phyloP scores from a whole-genome alignment of 2,888 invertebrate genomes.

The Pandemis cinnamomeana region DNA sequence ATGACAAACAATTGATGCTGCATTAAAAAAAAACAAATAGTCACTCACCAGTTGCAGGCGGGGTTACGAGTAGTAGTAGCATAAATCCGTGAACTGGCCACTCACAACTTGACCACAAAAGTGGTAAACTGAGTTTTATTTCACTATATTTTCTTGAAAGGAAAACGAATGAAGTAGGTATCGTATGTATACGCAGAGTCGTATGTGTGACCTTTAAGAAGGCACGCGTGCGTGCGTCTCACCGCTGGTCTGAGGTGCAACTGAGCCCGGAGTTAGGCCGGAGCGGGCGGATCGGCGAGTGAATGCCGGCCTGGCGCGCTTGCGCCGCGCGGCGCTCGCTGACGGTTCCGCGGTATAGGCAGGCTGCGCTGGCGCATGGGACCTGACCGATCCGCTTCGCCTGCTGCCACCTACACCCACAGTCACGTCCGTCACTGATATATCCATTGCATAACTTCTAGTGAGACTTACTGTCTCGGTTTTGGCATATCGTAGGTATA shows the following conservation, averaged over 20 bases:
- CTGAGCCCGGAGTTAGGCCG: background rate
- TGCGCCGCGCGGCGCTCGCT: slow-evolving; percentile 50
- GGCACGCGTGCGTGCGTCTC: slow-evolving; percentile 45
- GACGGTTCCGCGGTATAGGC: slow-evolving; percentile 46
- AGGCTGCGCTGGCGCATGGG: slow-evolving; percentile 56
- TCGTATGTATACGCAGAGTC: slow-evolving; percentile 51
- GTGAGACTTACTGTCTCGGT: background rate
- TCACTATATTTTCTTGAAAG: slow-evolving; percentile 76
- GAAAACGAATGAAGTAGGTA: slow-evolving; percentile 77
- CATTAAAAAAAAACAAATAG: slow-evolving; percentile 50
- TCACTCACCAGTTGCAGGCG: slow-evolving; percentile 57
- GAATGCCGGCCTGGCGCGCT: slow-evolving; percentile 47
- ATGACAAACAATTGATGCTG: background rate
- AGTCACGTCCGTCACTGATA: slow-evolving; percentile 44
- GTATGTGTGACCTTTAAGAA: slow-evolving; percentile 25
- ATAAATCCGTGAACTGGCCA: slow-evolving; percentile 62
- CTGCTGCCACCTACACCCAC: slow-evolving; percentile 47
- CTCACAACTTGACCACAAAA: slow-evolving; percentile 60
- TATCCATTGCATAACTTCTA: slow-evolving; percentile 14
- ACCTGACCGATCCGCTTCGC: slow-evolving; percentile 70
- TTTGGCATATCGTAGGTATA: background rate
- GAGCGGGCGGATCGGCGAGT: background rate
- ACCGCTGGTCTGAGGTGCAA: slow-evolving; percentile 51
- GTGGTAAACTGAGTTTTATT: slow-evolving; percentile 57
- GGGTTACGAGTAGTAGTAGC: background rate